phyloP scores from a whole-genome alignment of 2,888 invertebrate genomes.

The Plebejus anna region DNA sequence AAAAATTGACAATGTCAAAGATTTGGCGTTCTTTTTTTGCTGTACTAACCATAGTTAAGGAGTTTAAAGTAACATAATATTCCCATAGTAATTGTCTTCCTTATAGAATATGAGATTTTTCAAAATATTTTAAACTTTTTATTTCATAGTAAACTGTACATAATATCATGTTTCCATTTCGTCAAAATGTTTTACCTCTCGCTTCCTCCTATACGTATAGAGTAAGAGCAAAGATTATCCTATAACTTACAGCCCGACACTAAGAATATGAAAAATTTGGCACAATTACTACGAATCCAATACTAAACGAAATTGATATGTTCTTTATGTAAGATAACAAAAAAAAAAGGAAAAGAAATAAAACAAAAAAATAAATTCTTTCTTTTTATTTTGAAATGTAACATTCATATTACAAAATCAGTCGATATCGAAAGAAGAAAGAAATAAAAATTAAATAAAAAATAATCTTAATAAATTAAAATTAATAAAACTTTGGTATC shows the following conservation, averaged over 20 bases:
- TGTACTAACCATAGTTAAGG: no score
- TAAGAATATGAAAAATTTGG: constrained; percentile 40
- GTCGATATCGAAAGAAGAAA: constrained; percentile 42
- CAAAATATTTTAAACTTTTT: neutral
- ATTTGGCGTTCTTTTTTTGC: neutral
- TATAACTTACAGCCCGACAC: constrained; percentile 35
- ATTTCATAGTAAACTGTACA: neutral
- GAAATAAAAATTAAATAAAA: constrained; percentile 54
- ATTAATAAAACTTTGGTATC: constrained; percentile 78
- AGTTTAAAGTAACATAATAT: no score
- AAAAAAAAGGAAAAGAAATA: constrained; percentile 48
- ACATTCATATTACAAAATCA: constrained; percentile 51
- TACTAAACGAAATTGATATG: constrained; percentile 35
- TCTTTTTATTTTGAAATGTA: constrained; percentile 75
- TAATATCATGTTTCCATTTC: neutral
- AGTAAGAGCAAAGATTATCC: constrained; percentile 7
- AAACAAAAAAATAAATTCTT: constrained; percentile 62
- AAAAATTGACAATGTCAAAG: no score
- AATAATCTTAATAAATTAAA: constrained; percentile 71
- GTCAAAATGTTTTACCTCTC: neutral
- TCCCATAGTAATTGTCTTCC: no score
- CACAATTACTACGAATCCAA: constrained; percentile 37
- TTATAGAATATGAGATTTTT: no score
- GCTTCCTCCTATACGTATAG: neutral
- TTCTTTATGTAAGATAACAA: constrained; percentile 41